Conservation (phyloP, 2,113 vertebrate genomes). For the Benitochromis conjunctus region DNA sequence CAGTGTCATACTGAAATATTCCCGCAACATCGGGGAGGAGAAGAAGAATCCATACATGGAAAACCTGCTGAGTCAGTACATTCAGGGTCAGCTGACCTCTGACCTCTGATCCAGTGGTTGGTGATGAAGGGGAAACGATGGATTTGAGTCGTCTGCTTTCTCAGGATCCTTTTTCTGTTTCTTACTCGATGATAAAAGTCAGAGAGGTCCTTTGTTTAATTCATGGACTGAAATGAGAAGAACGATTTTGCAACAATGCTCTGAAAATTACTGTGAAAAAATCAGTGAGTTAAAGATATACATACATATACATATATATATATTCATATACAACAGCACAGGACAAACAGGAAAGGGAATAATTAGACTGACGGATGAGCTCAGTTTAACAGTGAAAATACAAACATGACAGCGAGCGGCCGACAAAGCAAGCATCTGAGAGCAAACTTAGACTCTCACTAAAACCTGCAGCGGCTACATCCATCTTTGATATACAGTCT, state of each 20-base stretch:
- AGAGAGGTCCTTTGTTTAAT: neutral
- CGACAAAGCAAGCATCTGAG: neutral
- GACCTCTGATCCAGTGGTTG: neutral
- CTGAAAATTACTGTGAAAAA: neutral
- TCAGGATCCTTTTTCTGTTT: neutral
- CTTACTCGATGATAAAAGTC: accelerated
- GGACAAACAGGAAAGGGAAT: neutral
- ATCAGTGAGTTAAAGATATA: accelerated
- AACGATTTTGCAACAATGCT: neutral
- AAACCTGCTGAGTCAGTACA: neutral
- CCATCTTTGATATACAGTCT: neutral
- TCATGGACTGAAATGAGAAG: accelerated
- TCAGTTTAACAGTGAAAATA: neutral
- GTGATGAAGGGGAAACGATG: neutral
- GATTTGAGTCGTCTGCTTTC: neutral
- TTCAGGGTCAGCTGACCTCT: too few species aligned
- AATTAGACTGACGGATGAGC: neutral
- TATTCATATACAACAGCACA: neutral
- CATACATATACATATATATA: too few species aligned
- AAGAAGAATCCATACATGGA: neutral
- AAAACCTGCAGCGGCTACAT: neutral
- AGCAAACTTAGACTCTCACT: neutral
- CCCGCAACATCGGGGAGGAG: accelerated
- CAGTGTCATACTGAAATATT: neutral
- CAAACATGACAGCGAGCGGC: neutral